Evolutionary conservation across 1,140 invertebrate species (phyloP), one percentile per base, ranked within the genome.

Genomic region (Trachymyrmex cornetzi): DNA sequence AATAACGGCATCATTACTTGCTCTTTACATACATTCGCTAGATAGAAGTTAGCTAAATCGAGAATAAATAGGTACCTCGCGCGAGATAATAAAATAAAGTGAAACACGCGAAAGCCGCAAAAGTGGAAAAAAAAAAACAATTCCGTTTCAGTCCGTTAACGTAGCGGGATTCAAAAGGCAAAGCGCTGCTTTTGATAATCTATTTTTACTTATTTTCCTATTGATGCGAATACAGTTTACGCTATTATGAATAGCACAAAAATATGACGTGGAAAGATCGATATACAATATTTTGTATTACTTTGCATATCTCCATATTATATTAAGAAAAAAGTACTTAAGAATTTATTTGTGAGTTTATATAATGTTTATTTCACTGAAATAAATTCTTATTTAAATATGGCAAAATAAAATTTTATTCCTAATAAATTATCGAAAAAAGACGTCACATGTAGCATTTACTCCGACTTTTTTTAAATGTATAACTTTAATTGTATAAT

Each of bases 1-100:
- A 30, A 82, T 74, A 82, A 82, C 80, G 80, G 80, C 53, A 34
- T 57, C 19, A 22, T 55, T 34, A 55, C 16, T 80, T 34, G 63
- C 3, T 80, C 14, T 12, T 80, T 81, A 71, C 30, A 67, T 80
- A 69, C 48, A 67, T 80, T 53, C 22, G 63, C 27, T 3, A 59
- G 22, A 27, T 38, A 48, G 38, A 69, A 74, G n/a, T 30, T 72
- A 30, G 57, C 22, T 82, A 59, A 82, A 59, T 61, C 63, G 9
- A 38, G 19, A 11, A 81, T 69, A 69, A 61, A 12, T 9, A 67
- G 64, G 9, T 59, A 44, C 6, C 27, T 53, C n/a, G 16, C 27
- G 48, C n/a, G 14, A 12, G 3, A 44, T 24, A 34, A 64, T 77
- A 66, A 79, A 66, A 48, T 50, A 22, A 48, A 77, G 30, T 77